phyloP scores from a whole-genome alignment of 2,797 vertebrate species.

The Scomberomorus guttatus region DNA sequence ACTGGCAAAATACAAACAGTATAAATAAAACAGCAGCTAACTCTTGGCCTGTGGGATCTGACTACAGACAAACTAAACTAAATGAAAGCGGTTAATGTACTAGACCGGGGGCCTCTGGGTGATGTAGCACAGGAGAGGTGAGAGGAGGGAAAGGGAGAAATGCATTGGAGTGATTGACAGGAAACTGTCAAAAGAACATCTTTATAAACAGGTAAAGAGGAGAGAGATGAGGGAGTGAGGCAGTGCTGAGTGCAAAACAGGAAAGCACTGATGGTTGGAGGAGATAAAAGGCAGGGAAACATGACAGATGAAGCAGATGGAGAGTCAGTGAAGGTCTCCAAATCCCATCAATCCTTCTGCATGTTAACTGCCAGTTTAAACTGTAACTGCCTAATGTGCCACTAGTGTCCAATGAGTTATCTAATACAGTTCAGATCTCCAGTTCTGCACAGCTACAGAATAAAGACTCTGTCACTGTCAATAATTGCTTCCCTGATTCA shows the following conservation, averaged over 20 bases:
- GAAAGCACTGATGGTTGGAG: constrained; percentile 8
- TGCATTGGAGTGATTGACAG: constrained; percentile 37
- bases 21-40: constrained; percentile 69
- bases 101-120: constrained; percentile 36
- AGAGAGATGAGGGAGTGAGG: constrained; percentile 4
- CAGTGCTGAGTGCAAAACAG: constrained; percentile 20
- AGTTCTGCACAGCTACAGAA: neutral
- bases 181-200: constrained; percentile 54
- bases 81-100: constrained; percentile 58
- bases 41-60: constrained; percentile 52
- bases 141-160: neutral
- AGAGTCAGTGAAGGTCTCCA: constrained; percentile 12
- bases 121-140: constrained; percentile 13
- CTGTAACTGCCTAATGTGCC: neutral
- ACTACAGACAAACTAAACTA: constrained; percentile 55
- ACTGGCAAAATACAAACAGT: constrained; percentile 62
- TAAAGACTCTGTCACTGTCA: neutral
- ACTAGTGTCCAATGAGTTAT: neutral
- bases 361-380: constrained; percentile 1
- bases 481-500: neutral
- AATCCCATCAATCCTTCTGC: neutral
- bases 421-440: neutral
- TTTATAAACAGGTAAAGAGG: constrained; percentile 26
- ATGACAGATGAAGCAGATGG: constrained; percentile 22
- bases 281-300: constrained; percentile 22